phyloP scores from a whole-genome alignment of 2,113 vertebrate genomes.

The Amazona vittata region DNA sequence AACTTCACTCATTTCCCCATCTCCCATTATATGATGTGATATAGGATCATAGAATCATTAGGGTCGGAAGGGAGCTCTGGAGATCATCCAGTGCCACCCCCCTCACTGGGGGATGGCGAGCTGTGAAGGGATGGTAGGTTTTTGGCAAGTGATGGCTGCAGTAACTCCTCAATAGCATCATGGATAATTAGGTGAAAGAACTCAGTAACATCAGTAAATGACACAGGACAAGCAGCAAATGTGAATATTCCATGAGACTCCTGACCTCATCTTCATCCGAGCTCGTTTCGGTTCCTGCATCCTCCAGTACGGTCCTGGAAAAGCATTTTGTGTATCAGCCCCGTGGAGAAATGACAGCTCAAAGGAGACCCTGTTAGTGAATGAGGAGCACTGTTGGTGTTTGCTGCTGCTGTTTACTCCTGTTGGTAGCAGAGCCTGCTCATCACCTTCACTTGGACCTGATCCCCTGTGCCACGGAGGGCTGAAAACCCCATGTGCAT shows the following conservation, averaged over 20 bases:
- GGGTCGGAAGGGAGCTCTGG: not conserved
- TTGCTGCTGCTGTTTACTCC: not conserved
- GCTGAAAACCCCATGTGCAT: not conserved
- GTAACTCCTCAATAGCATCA: not conserved
- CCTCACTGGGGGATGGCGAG: not conserved
- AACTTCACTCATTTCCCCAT: not conserved
- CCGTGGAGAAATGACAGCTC: not conserved
- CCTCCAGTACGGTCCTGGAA: slow-evolving; percentile 35
- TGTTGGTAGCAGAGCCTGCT: not conserved
- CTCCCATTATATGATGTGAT: not conserved
- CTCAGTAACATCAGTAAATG: not conserved
- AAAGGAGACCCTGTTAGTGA: not conserved
- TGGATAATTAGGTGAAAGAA: not conserved
- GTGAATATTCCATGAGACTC: not conserved
- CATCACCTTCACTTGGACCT: not conserved
- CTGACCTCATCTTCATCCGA: slow-evolving; percentile 56
- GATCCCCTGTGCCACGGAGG: not conserved
- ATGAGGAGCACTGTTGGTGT: not conserved
- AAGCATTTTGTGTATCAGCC: slow-evolving; percentile 1
- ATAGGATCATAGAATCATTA: not conserved
- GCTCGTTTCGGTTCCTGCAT: not conserved
- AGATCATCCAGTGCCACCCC: not conserved
- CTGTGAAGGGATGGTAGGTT: not conserved
- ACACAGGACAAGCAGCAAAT: not conserved
- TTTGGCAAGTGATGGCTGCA: not conserved